Evolutionary conservation across 2,797 vertebrate genomes (phyloP), one percentile per base, ranked within the genome.

Genomic region (Pagetopsis macropterus): DNA sequence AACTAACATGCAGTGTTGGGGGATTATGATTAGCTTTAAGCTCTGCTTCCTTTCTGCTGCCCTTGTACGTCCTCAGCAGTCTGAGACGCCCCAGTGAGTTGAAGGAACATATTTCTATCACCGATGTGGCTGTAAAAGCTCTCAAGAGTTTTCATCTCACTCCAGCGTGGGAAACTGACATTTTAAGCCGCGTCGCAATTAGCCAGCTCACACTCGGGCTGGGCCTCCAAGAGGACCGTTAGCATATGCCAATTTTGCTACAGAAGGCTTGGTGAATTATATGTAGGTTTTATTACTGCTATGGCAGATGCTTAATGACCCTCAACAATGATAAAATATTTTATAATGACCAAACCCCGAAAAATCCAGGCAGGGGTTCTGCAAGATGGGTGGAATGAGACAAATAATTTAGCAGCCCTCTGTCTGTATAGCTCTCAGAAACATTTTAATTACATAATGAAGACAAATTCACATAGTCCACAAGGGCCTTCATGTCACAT

Each of bases 241-340:
- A 70, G 76, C 86, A 54, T 86, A 88, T 90, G 91, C 81, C 88
- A 89, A 91, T 88, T 78, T 87, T 61, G 79, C 82, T 79, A 75
- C 70, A 65, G 64, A 87, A 82, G 76, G 55, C 74, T 74, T 51
- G 67, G 61, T 67, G 83, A 78, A 87, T 76, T 86, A 73, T 81
- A 75, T 84, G 79, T 87, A 73, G 33, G 76, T 87, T 91, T 92
- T 89, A 90, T 91, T 85, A 84, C 76, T 61, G 79, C 89, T 81
- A 58, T 79, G 83, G 87, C 89, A 92, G 91, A 90, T 87, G 90
- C 83, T 83, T 92, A 92, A 93, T 89, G 89, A 88, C 76, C 72
- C 78, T 85, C 65, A 87, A 80, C 85, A 83, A 88, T 88, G 87
- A 89, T 88, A 83, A 89, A 91, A 89, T 78, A 84, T 84, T 80